Conservation (phyloP, 1,140 invertebrate genomes). For the Tetramorium parvispinum region DNA sequence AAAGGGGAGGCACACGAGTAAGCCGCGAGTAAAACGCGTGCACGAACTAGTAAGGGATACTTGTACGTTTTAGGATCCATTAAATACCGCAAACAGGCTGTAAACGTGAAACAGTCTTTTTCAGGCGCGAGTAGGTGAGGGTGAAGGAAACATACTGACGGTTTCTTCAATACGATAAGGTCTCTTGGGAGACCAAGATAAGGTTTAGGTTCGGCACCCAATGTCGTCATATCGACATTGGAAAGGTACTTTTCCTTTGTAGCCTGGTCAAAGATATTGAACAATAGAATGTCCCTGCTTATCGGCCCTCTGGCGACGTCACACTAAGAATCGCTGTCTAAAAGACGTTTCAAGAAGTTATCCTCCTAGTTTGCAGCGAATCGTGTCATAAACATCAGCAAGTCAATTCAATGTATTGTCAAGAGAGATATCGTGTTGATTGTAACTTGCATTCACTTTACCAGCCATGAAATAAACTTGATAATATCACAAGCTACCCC, state of each 20-base stretch:
- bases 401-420: not conserved
- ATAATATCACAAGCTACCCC: not conserved
- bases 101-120: slow-evolving; percentile 66
- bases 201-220: slow-evolving; percentile 35
- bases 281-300: slow-evolving; percentile 56
- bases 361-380: slow-evolving; percentile 21
- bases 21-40: slow-evolving; percentile 22
- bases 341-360: not conserved
- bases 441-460: slow-evolving; percentile 49
- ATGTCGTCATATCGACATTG: slow-evolving; percentile 52
- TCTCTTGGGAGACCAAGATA: slow-evolving; percentile 55
- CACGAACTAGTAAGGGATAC: slow-evolving; percentile 62
- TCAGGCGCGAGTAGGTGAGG: not conserved
- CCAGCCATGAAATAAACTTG: slow-evolving; percentile 1
- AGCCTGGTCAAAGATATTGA: slow-evolving; percentile 37
- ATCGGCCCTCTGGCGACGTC: slow-evolving; percentile 33
- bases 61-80: slow-evolving; percentile 60
- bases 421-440: not conserved
- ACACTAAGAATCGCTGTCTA: slow-evolving; percentile 21
- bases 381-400: slow-evolving; percentile 37
- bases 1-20: not conserved
- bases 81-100: slow-evolving; percentile 69
- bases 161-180: slow-evolving; percentile 34
- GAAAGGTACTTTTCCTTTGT: slow-evolving; percentile 64
- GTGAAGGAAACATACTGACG: slow-evolving; percentile 6